Base-by-base conservation (phyloP, 2,797 vertebrate genomes). In the Danio tinwini region DNA sequence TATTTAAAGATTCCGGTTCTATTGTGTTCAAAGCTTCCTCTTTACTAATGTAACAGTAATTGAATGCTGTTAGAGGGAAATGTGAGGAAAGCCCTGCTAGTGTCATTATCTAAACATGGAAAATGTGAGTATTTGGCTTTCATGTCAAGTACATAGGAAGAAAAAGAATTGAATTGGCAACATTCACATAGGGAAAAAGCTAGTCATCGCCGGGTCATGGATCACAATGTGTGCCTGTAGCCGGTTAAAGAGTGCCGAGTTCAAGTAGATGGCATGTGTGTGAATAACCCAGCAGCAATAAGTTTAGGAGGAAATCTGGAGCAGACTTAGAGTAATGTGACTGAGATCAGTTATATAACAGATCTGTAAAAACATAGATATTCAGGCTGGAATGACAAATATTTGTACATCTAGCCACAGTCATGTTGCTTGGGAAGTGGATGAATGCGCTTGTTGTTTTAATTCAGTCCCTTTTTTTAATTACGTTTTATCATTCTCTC, bases 41-140 rank as follows among this genome's bases (percentile, higher is more conserved):
- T 81, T 80, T 75, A 45, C 50, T 47, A 42, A 53, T 74, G 72
- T 70, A 68, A 75, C 37, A 53, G 63, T 61, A 37, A 69, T 61
- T 75, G 14, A 59, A 74, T 11, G 45, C 10, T 39, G 44, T 37
- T 44, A 47, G 16, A 58, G 52, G 50, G 63, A 47, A 63, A 53
- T 73, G 49, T 53, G 21, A 76, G 74, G 62, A 79, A 77, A 72
- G 64, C 37, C 83, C 73, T 83, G 77, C 70, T 82, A 55, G 29
- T 63, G 53, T 76, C 50, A 68, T 80, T 84, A 80, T 44, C 52
- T 37, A 76, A 63, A 69, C 55, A 82, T 78, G 84, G 78, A 82
- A 85, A 71, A 71, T 85, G 49, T 77, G 47, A 78, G 21, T 37
- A 37, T 39, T 64, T 65, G 39, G 5, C 61, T 21, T 4, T 44